Percentiles rank a stretch among this genome's conserved stretches.
phyloP scores from a whole-genome alignment of 2,888 invertebrate species.

The Malthinus seriepunctatus region DNA sequence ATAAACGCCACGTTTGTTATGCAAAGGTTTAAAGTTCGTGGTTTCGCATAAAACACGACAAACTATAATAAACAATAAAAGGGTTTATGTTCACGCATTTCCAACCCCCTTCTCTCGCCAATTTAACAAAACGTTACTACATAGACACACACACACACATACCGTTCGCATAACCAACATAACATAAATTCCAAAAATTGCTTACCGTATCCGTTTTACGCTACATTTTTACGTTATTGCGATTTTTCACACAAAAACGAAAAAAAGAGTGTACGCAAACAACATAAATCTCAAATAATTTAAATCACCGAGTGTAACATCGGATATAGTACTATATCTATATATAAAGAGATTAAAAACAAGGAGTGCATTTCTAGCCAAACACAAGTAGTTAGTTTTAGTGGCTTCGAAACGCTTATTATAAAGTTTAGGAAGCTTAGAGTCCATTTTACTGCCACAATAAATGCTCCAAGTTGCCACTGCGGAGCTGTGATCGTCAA shows the following conservation, averaged over 20 bases:
- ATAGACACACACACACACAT: constrained; percentile 18
- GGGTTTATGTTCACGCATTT: constrained; percentile 15
- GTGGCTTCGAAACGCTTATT: constrained; percentile 43
- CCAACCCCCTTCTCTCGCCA: not conserved
- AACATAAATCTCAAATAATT: constrained; percentile 43
- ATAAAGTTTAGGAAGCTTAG: constrained; percentile 46
- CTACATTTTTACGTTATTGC: constrained; percentile 36
- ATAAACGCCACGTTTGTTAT: constrained; percentile 27
- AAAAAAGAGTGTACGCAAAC: constrained; percentile 25
- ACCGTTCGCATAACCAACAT: constrained; percentile 29
- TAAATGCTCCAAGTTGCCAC: constrained; percentile 42
- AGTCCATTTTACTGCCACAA: constrained; percentile 47
- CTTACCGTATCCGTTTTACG: constrained; percentile 26
- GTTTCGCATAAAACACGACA: constrained; percentile 25
- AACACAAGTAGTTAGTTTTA: constrained; percentile 33
- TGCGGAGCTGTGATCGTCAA: constrained; percentile 39
- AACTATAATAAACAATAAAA: constrained; percentile 22
- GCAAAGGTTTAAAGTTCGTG: constrained; percentile 28
- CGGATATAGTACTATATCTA: constrained; percentile 27
- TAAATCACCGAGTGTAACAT: constrained; percentile 38
- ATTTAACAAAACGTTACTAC: constrained; percentile 4
- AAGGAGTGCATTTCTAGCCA: constrained; percentile 32
- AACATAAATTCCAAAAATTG: constrained; percentile 35
- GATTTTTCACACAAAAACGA: constrained; percentile 34
- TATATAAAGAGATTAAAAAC: constrained; percentile 48